Evolutionary conservation across 1,140 invertebrate species (phyloP), one percentile per base, ranked within the genome.

Genomic region (Drosophila equinoxialis): DNA sequence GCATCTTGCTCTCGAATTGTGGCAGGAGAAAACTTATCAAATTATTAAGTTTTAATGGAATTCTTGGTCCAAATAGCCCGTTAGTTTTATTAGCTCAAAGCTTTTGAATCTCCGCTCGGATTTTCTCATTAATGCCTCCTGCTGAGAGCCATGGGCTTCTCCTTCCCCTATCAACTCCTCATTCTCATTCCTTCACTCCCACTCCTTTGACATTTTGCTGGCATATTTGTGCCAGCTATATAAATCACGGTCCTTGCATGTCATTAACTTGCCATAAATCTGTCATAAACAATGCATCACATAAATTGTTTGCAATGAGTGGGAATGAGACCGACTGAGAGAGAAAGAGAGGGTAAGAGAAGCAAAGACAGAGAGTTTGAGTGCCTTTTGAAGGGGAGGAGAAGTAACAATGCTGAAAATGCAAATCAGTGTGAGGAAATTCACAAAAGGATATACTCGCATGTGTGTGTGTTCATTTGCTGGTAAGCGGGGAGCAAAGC

Each of bases 251-350:
- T 73, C 66, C 45, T 51, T 51, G 79, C 67, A 68, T 86, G 83
- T 83, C 83, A 87, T 86, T 86, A 86, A 86, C 67, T 77, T 68
- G 79, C 83, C 62, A 86, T 86, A 86, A 86, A 86, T 81, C 83
- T 87, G 83, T 86, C 83, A 86, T 86, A 86, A 86, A 87, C 83
- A 86, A 86, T 86, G 83, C 83, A 87, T 87, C 76, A 79, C 79
- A 86, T 87, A 86, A 87, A 86, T 86, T 73, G 75, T 67, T 57
- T 63, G 23, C 65, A 59, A 13, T 48, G 26, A 33, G 37, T 10
- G 45, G 23, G 26, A 23, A 33, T 20, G 48, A 57, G 57, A 64
- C 39, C 39, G 45, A 62, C 45, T 61, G 48, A 30, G 54, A 26
- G 65, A 69, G 51, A 81, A 69, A 45, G 55, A 35, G 55, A 35